Evolutionary conservation across 2,888 invertebrate genomes (phyloP), one percentile per base, ranked within the genome.

Genomic region (Notodonta ziczac): DNA sequence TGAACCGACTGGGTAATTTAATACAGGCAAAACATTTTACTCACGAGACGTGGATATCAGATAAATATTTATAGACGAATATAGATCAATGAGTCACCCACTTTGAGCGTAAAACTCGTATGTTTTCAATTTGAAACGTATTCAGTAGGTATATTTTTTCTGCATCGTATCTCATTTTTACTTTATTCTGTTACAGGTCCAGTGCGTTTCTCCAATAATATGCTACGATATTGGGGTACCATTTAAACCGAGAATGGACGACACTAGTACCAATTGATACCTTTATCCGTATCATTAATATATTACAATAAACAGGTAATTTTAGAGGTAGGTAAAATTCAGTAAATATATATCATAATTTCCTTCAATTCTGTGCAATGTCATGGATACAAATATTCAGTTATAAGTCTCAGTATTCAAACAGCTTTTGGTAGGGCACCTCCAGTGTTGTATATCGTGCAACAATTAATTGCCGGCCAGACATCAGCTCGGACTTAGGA

Each of bases 401-500:
- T 60, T 60, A 59, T 72, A 61, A 63, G 68, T 71, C 75, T 77
- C 73, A 78, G 77, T 80, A 85, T 83, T 82, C 78, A 82, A 83
- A 83, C 81, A 74, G 75, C 77, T 78, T 78, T 74, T 76, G 76
- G 80, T 78, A 80, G 78, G 83, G 80, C 82, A 83, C 82, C 79
- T 83, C 72, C 83, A 80, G 82, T 84, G 84, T 81, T 83, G 83
- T 80, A 85, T 86, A 87, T 88, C 88, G 86, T 88, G 86, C 88
- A 87, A 86, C 86, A 87, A 90, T 91, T 92, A 91, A 89, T 90
- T 87, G 87, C 84, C 84, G 74, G 71, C 80, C 81, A 85, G 84
- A 81, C 85, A 86, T 89, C 85, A 82, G 80, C 74, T 80, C 71
- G 58, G 70, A 59, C 62, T 72, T 68, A 84, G 72, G 81, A 62